Evolutionary conservation across 2,113 vertebrate genomes (phyloP), one percentile per base, ranked within the genome.

Genomic region (Nannospalax galili): DNA sequence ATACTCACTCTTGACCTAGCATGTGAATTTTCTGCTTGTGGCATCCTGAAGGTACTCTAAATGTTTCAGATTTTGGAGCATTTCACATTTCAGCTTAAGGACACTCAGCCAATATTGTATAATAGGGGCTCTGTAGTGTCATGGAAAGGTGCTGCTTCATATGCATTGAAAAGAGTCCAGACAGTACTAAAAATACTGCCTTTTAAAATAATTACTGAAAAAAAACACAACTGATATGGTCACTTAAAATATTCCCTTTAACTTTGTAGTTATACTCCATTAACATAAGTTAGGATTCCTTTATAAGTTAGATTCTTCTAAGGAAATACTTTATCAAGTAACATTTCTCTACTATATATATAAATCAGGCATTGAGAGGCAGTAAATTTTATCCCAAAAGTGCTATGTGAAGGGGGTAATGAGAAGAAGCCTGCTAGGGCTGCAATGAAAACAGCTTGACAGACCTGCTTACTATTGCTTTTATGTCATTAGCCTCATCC

Each of bases 221-320:
- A 70, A 6, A 40, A 92, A 24, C 15, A 91, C 48, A 72, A 89
- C 45, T 40, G 19, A 64, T 85, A 42, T 42, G 4, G 80, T 91
- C 92, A 87, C 77, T 95, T 28, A 67, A 94, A 89, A 93, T 93
- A 84, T n/a, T 77, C 26, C 67, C 92, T 86, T 19, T 85, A 9
- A 40, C 28, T 93, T 87, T 93, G 8, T 82, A 92, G 58, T 87
- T 91, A 15, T 7, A 77, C 56, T 52, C 28, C 30, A 45, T 74
- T 85, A 78, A 42, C 16, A 65, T 74, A 48, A 14, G 42, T 95
- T 42, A 94, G 67, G 37, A 90, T 93, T 90, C 92, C 73, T 70
- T 15, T 87, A 17, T 77, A 90, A 88, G 30, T 85, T 78, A 86
- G 62, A 77, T 62, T 19, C 7, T 56, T 70, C 40, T 93, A 90